phyloP scores from a whole-genome alignment of 1,140 invertebrate genomes.

The Drosophila carrolli region DNA sequence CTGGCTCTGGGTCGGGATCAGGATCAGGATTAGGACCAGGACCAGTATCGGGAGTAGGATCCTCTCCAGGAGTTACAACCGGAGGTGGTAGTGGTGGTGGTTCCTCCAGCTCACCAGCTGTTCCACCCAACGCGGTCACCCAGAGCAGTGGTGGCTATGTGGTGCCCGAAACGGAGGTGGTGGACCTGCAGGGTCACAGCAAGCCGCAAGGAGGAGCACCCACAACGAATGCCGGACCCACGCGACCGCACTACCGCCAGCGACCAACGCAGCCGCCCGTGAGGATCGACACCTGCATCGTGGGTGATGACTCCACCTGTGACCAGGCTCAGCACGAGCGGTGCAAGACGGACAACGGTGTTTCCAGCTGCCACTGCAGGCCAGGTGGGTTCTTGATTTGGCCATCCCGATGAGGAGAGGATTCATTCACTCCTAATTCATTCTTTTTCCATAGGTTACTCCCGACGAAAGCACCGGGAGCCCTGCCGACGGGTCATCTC shows the following conservation, averaged over 20 bases:
- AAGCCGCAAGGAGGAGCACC: slow-evolving; percentile 40
- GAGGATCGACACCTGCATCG: slow-evolving; percentile 96
- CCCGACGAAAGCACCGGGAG: slow-evolving; percentile 90
- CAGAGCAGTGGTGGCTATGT: slow-evolving; percentile 85
- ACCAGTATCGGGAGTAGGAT: neutral
- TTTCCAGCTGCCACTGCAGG: slow-evolving; percentile 96
- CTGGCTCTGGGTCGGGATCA: neutral
- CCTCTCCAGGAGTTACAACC: slow-evolving; percentile 2
- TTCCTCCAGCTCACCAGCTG: slow-evolving; percentile 26
- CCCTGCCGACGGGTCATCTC: slow-evolving; percentile 93
- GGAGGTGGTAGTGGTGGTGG: slow-evolving; percentile 14
- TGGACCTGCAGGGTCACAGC: slow-evolving; percentile 64
- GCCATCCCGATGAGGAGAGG: no score
- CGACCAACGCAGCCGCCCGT: slow-evolving; percentile 88
- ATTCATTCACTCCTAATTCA: no score
- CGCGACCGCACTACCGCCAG: slow-evolving; percentile 86
- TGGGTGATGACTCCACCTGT: slow-evolving; percentile 96
- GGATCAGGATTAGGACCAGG: slow-evolving; percentile 2
- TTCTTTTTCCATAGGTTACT: slow-evolving; percentile 87
- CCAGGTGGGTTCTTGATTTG: slow-evolving; percentile 85
- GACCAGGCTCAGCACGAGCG: slow-evolving; percentile 94
- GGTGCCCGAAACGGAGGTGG: slow-evolving; percentile 84
- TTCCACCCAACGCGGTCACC: slow-evolving; percentile 59
- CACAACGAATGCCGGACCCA: slow-evolving; percentile 80
- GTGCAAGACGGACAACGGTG: slow-evolving; percentile 94